Evolutionary conservation across 2,797 vertebrate species (phyloP).

Genomic region (Lithobates pipiens): DNA sequence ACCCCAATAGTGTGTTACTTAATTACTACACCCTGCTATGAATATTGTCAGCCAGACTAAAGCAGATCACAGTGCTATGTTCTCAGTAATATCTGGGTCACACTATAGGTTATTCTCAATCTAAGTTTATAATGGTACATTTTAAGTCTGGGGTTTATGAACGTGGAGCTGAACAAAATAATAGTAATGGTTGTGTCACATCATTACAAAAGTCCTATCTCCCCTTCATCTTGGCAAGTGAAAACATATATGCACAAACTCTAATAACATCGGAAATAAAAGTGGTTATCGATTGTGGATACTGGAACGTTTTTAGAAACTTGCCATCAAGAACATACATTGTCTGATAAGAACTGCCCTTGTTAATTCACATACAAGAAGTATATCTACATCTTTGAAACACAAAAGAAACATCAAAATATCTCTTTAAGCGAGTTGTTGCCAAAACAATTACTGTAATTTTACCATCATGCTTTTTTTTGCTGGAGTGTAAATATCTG

Average conservation of each 20-base stretch:
- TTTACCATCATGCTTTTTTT: slow-evolving; percentile 77
- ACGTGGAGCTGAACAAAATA: no score
- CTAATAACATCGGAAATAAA: background rate
- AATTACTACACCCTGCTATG: no score
- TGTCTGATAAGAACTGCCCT: background rate
- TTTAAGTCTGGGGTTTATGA: no score
- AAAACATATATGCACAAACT: background rate
- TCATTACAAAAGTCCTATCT: no score
- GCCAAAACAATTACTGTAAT: slow-evolving; percentile 85
- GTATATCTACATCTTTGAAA: slow-evolving; percentile 66
- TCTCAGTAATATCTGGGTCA: no score
- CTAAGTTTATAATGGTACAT: no score
- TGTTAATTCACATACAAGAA: slow-evolving; percentile 44
- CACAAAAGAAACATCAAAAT: slow-evolving; percentile 78
- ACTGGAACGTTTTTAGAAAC: background rate
- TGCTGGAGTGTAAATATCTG: slow-evolving; percentile 79
- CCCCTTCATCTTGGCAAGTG: no score
- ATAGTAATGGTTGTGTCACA: no score
- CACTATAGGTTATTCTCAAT: no score
- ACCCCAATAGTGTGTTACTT: no score
- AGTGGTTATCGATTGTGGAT: background rate
- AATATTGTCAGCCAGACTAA: no score
- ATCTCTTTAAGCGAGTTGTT: slow-evolving; percentile 77
- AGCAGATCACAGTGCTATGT: no score
- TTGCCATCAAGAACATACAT: background rate